A percentile compares a stretch with the other conserved stretches of the same genome.
These are phyloP conservation scores for Drosophila heteroneura DNA, from an alignment of 2,888 invertebrate genomes.

Conservation along the genomic window DNA sequence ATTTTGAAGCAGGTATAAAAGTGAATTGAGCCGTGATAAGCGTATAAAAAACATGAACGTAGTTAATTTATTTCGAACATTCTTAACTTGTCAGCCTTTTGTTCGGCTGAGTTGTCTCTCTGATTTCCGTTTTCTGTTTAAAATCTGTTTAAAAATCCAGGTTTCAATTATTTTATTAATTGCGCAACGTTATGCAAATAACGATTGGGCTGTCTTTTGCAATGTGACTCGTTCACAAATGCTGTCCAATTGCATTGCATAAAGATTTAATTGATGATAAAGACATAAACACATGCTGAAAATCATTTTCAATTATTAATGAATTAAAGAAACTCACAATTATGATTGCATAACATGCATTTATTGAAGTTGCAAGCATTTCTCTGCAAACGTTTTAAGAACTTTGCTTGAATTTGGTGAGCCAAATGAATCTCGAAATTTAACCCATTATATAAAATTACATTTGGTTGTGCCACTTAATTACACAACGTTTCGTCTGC, in stretches of 20 bases:
- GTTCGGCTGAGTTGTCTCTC: slow-evolving; percentile 31
- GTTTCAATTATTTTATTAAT: slow-evolving; percentile 76
- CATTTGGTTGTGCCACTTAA: slow-evolving; percentile 37
- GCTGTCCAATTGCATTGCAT: slow-evolving; percentile 1
- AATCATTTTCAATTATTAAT: slow-evolving; percentile 22
- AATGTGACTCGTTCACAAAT: slow-evolving; percentile 5
- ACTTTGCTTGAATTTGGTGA: slow-evolving; percentile 12
- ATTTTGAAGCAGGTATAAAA: not conserved
- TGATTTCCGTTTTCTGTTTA: slow-evolving; percentile 30
- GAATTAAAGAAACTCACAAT: slow-evolving; percentile 22
- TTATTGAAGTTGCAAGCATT: slow-evolving; percentile 2
- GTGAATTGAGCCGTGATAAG: not conserved
- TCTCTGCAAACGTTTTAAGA: not conserved
- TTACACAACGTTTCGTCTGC: slow-evolving; percentile 37
- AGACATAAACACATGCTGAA: slow-evolving; percentile 8
- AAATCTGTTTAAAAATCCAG: slow-evolving; percentile 57
- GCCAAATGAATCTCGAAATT: slow-evolving; percentile 41
- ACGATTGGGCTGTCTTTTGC: slow-evolving; percentile 9
- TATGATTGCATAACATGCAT: slow-evolving; percentile 4
- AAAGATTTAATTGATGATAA: not conserved
- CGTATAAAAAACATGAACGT: slow-evolving; percentile 43
- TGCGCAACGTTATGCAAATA: slow-evolving; percentile 68
- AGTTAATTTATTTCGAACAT: slow-evolving; percentile 58
- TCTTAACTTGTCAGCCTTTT: slow-evolving; percentile 41
- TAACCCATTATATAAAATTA: slow-evolving; percentile 22